Percentiles rank a stretch among this genome's conserved stretches.
Conservation (phyloP, 2,888 invertebrate species). For the Melinaea marsaeus region DNA sequence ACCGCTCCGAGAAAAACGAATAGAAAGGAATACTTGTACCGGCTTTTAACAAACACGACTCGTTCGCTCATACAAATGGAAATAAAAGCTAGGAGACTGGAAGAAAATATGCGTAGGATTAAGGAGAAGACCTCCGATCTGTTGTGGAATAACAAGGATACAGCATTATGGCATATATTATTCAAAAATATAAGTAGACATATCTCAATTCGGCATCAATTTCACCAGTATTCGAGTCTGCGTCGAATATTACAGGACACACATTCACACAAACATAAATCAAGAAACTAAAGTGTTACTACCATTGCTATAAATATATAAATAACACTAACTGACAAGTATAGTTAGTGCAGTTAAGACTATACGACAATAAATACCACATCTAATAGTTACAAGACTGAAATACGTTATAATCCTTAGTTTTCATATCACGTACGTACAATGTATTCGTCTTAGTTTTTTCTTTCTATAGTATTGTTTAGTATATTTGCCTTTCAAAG, state of each 20-base stretch:
- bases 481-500: constrained; percentile 19
- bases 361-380: constrained; percentile 18
- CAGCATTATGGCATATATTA: constrained; percentile 74
- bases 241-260: constrained; percentile 68
- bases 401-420: constrained; percentile 31
- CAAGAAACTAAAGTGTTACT: constrained; percentile 52
- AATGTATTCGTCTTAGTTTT: constrained; percentile 44
- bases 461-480: constrained; percentile 13
- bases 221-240: constrained; percentile 71
- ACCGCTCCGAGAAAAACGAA: constrained; percentile 59
- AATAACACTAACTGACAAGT: neutral
- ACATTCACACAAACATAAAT: constrained; percentile 49
- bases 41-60: constrained; percentile 76
- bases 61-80: constrained; percentile 78
- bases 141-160: constrained; percentile 77
- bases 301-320: neutral
- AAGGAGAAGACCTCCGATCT: constrained; percentile 76
- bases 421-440: constrained; percentile 56
- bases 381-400: constrained; percentile 18
- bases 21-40: constrained; percentile 75
- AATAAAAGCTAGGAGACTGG: constrained; percentile 76
- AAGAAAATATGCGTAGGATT: constrained; percentile 78
- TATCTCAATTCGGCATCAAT: constrained; percentile 72
- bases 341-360: neutral
- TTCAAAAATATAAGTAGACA: constrained; percentile 76